phyloP scores from a whole-genome alignment of 1,140 invertebrate species.

The Listronotus bonariensis region DNA sequence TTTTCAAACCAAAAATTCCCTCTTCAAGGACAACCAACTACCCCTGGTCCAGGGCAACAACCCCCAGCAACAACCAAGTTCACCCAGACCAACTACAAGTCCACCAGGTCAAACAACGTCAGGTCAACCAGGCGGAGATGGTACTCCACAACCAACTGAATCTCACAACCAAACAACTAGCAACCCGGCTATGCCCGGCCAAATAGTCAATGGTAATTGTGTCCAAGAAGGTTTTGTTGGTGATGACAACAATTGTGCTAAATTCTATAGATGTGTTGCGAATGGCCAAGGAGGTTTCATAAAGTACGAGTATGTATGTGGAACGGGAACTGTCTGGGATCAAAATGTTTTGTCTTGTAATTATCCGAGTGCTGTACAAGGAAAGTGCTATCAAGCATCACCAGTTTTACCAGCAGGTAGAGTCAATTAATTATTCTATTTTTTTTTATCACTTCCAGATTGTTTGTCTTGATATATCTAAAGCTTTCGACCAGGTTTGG shows the following conservation, averaged over 20 bases:
- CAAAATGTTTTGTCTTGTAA: constrained; percentile 67
- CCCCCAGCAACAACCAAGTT: background rate
- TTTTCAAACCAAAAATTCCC: background rate
- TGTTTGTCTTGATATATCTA: too few species aligned
- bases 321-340: constrained; percentile 75
- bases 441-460: too few species aligned
- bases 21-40: background rate
- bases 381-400: constrained; percentile 33
- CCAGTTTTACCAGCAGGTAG: constrained; percentile 58
- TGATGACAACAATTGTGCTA: constrained; percentile 70
- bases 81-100: background rate
- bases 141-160: background rate
- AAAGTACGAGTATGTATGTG: constrained; percentile 72
- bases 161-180: constrained; percentile 6
- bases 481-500: too few species aligned
- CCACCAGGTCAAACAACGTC: background rate
- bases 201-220: constrained; percentile 48
- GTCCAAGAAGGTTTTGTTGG: constrained; percentile 68
- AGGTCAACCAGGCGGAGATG: too few species aligned
- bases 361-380: constrained; percentile 57
- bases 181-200: background rate
- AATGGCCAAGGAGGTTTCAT: constrained; percentile 57
- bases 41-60: background rate
- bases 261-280: constrained; percentile 78
- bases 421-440: background rate